These are phyloP conservation scores for Atethmia centrago DNA, from an alignment of 2,888 invertebrate species.

Conservation along the genomic window DNA sequence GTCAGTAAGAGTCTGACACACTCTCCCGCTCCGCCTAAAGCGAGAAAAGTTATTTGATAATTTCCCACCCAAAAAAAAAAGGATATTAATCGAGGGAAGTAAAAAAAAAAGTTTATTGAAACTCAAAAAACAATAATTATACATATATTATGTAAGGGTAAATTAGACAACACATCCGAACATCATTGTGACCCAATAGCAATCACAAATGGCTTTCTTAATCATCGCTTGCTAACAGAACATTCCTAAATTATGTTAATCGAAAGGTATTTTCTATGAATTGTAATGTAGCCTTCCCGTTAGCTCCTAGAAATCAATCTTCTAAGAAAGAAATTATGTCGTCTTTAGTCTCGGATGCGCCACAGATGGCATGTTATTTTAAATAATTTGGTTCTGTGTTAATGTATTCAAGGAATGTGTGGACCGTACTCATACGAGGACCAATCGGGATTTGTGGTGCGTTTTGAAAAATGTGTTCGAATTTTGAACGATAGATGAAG, in stretches of 20 bases:
- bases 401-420: conserved; percentile 62
- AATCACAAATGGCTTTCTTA: not conserved
- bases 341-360: conserved; percentile 31
- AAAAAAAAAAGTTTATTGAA: not conserved
- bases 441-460: not conserved
- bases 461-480: conserved; percentile 29
- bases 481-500: conserved; percentile 10
- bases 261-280: conserved; percentile 33
- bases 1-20: no score
- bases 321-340: conserved; percentile 45
- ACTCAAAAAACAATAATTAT: not conserved
- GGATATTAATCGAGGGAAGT: not conserved
- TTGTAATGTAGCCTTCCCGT: conserved; percentile 25
- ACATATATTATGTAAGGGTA: no score
- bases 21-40: no score
- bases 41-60: no score
- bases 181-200: not conserved
- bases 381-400: conserved; percentile 53
- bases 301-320: conserved; percentile 46
- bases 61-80: no score
- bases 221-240: not conserved
- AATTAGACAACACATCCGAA: not conserved
- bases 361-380: conserved; percentile 35
- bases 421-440: not conserved
- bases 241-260: conserved; percentile 17